Evolutionary conservation across 2,888 invertebrate genomes (phyloP), one percentile per base, ranked within the genome.

Genomic region (Schrankia costaestrigalis): DNA sequence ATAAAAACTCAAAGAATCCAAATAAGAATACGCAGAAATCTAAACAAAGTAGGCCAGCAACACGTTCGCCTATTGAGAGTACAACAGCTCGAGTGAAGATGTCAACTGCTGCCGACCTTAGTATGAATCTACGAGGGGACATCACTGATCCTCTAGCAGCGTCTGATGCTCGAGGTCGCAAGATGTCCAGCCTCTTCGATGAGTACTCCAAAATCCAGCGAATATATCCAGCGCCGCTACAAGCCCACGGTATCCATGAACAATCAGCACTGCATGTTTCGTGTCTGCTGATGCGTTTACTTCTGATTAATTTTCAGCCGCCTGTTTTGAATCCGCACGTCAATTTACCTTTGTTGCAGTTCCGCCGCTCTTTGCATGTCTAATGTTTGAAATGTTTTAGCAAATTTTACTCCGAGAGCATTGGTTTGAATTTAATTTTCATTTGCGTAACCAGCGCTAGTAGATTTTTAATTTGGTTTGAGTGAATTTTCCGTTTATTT

Each of bases 181-280:
- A 92, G 70, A 92, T 93, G 75, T 93, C 93, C 11, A 91, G 90
- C 56, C 86, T 93, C 35, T 93, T 93, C 77, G 92, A 93, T 71
- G 91, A 92, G 59, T 93, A 93, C 71, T 91, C 92, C 51, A 93
- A 93, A 85, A 92, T 93, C 48, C 93, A 93, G 71, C 91, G 93
- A 59, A 93, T 94, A 53, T 94, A 93, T 73, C 95, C 94, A 2
- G 91, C 93, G 61, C 86, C 87, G 39, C 86, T 86, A 26, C 82
- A 81, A 63, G 77, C 87, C 56, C 78, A 84, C 71, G 89, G 87
- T 79, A 88, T 78, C 62, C 66, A 63, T 66, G 49, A 37, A 30
- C 26, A 26, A n/a, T 26, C 25, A 48, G 56, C 63, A 53, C 55
- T 49, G 76, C 78, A 79, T 83, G 84, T 64, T 59, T 64, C 71